A percentile compares a stretch with the other conserved stretches of the same genome.
Evolutionary conservation across 2,797 vertebrate species (phyloP).

Genomic region (Premnoplex brunnescens): DNA sequence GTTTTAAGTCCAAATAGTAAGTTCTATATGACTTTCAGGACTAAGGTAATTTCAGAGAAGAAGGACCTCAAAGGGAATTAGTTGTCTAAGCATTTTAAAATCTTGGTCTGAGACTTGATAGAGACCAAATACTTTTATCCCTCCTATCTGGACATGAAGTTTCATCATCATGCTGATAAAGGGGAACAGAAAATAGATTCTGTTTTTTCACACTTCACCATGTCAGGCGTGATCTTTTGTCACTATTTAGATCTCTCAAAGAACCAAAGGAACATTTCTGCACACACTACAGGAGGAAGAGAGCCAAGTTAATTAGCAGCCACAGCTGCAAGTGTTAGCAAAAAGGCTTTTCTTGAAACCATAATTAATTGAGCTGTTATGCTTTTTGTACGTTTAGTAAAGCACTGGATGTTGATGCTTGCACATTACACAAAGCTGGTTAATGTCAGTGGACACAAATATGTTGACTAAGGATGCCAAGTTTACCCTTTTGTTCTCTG

Average conservation of each 20-base stretch:
- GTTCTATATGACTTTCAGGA: background rate
- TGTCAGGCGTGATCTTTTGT: background rate
- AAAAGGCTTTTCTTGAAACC: background rate
- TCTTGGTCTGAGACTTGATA: background rate
- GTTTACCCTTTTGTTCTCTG: background rate
- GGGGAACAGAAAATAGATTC: background rate
- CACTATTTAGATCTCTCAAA: background rate
- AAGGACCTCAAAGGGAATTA: background rate
- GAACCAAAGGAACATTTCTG: background rate
- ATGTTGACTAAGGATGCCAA: background rate
- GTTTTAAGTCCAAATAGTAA: background rate
- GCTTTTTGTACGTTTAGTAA: background rate
- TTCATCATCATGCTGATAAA: background rate
- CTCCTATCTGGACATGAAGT: background rate
- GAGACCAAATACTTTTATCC: background rate
- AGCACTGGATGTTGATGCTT: background rate
- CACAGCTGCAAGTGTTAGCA: background rate
- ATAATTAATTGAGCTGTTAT: background rate
- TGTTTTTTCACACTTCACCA: background rate
- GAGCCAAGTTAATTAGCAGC: background rate
- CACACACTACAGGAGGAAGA: background rate
- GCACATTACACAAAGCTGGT: background rate
- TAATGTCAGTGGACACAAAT: background rate
- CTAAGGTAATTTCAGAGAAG: background rate
- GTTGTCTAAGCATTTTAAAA: background rate